Conservation (phyloP, 2,113 vertebrate genomes). For the Paracanthobrama guichenoti region DNA sequence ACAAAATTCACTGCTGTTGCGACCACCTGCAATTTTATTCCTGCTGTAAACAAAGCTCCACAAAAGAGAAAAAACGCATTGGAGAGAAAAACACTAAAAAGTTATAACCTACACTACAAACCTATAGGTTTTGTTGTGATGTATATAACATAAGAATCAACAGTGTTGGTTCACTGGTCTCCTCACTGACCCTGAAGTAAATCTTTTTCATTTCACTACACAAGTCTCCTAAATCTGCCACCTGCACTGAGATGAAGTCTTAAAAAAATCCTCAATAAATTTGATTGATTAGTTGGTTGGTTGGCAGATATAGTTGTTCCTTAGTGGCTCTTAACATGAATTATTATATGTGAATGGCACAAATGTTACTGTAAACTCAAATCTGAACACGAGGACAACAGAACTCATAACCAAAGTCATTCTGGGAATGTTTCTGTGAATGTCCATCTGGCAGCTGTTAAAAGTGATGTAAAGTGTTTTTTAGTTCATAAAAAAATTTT, state of each 20-base stretch:
- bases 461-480: neutral
- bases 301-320: neutral
- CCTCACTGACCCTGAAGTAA: neutral
- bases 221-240: neutral
- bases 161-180: neutral
- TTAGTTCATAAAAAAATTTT: too few relatives aligned
- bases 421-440: neutral
- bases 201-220: neutral
- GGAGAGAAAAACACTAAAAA: neutral
- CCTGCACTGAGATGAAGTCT: conserved; percentile 8
- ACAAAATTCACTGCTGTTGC: neutral
- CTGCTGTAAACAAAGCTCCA: neutral
- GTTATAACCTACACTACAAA: neutral
- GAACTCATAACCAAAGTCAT: neutral
- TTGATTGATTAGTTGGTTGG: conserved; percentile 2
- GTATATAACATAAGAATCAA: neutral
- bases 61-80: neutral
- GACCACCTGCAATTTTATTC: conserved; percentile 7
- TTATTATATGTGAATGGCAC: conserved; percentile 12
- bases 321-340: neutral
- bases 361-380: neutral
- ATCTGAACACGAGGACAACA: neutral
- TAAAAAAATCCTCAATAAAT: conserved; percentile 18
- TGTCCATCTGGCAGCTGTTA: neutral
- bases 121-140: neutral